Base-by-base conservation (phyloP, 2,888 invertebrate species). In the Polymixis flavicincta region DNA sequence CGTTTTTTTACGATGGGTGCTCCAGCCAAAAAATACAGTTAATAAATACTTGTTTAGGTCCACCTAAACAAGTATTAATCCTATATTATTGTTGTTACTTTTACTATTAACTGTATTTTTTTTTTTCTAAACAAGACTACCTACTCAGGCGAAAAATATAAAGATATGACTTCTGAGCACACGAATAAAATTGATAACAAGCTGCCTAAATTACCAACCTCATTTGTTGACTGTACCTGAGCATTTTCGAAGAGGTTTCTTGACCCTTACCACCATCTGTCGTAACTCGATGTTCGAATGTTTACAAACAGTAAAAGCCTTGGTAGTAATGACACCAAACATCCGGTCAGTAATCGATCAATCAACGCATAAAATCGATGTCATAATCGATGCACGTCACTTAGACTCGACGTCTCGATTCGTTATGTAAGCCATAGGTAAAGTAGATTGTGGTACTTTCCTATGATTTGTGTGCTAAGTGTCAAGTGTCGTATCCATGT, bases 291-390 rank as follows among this genome's bases (percentile, higher is more conserved):
- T 60, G 57, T 63, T 70, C 45, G 32, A 63, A 76, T 86, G 82
- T 87, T 86, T 87, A 82, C 76, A 84, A 87, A 86, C 80, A 87
- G 55, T 66, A 60, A 78, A 86, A 80, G 77, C 88, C 78, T 87
- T 85, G 80, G 60, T 74, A 75, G 69, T 74, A 84, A 78, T 84
- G 78, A 79, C 84, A 84, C 66, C 61, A 74, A 78, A 79, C 77
- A 78, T 87, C 88, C 88, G 86, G 78, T 60, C 68, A 25, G 37
- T 74, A 74, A 82, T 84, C 82, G 73, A 85, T 85, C 76, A 80
- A 72, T 85, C 87, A 76, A 78, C 81, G 74, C 78, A 83, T 80
- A 64, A 81, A 83, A 85, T 76, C 75, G 80, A 86, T 87, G 84
- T 76, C 78, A 80, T 87, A 85, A 85, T 85, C 78, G 59, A 50